Base-by-base conservation (phyloP, 1,140 invertebrate genomes). In the Neuroterus valhalla region DNA sequence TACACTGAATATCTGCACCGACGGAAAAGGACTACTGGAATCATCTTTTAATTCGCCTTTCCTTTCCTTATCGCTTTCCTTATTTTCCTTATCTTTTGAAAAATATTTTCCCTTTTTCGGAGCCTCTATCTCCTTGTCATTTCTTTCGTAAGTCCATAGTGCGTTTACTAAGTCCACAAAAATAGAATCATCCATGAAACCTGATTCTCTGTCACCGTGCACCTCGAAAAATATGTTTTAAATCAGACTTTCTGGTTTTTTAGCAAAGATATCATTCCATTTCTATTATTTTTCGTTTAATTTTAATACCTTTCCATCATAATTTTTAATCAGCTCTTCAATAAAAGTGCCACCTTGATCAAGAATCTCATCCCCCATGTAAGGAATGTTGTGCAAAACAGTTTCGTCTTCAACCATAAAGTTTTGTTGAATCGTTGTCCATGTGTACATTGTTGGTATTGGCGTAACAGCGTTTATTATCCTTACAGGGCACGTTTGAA, bases 321-420 rank as follows among this genome's bases (percentile, higher is more conserved):
- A 99, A 91, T 99, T 99, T 88, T 98, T 98, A 46, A 99, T 96
- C 11, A 99, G 91, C 90, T 99, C 98, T 88, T 99, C 97, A 79
- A 99, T 98, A 89, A 99, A 99, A 74, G 96, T 96, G 15, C 96
- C 96, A 90, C 99, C 97, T 89, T 98, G 95, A 87, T 99, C 98
- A 12, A 98, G 90, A 38, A 98, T 94, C 86, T 98, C 97, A 90
- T 99, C 97, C 0, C 97, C 97, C 97, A 99, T 98, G 82, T 99
- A 99, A 0, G 98, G 98, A 87, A 99, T 99, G 86, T 99, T 99
- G 87, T 99, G 97, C 0, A 99, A 91, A 6, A 98, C 97, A 0
- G 97, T 99, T 91, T 99, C 98, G 91, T 99, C 98, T 90, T 99
- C 98, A 2, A 99, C 97, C 96, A 99, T 98, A 81, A 98, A 99